Base-by-base conservation (phyloP, 2,797 vertebrate genomes). In the Denticeps clupeoides region DNA sequence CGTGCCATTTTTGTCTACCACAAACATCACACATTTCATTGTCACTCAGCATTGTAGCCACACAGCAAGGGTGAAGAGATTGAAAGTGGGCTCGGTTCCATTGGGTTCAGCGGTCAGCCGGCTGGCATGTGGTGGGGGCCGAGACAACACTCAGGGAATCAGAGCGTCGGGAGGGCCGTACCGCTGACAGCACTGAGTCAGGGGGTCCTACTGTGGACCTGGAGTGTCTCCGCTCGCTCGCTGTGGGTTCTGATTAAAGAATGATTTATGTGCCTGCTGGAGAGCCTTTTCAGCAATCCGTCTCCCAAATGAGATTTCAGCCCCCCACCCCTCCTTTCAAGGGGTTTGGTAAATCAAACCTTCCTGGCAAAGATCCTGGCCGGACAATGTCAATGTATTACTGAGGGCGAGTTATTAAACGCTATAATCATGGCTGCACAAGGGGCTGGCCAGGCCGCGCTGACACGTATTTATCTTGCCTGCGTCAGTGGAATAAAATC, bases 301-400 rank as follows among this genome's bases (percentile, higher is more conserved):
- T 87, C 85, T 87, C 71, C 60, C 73, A 79, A 78, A 85, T 82
- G 70, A 80, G 81, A 63, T 83, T 80, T 83, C 75, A 73, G 55
- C 48, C 19, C 21, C 62, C 28, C 53, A 55, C 35, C 13, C 31
- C 23, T 49, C 44, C 64, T 23, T 77, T 49, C 52, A 64, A 75
- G 71, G 69, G 77, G 75, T 81, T 80, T 77, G 78, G 81, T 85
- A 86, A 88, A 87, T 87, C 83, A 86, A 78, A 69, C 65, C 50
- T 58, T 74, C 66, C 77, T 75, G 71, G 81, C 71, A 45, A 73
- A 15, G 58, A 70, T 82, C 75, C 80, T 7, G 31, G 72, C 68
- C 2, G 73, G 84, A 76, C 83, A 73, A 73, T 76, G 79, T 80
- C 85, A 82, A 64, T 70, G 67, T 71, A 77, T 74, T 68, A 70